Percentiles rank a stretch among this genome's conserved stretches.
phyloP scores from a whole-genome alignment of 2,113 vertebrate genomes.

The Aegotheles bennettii region DNA sequence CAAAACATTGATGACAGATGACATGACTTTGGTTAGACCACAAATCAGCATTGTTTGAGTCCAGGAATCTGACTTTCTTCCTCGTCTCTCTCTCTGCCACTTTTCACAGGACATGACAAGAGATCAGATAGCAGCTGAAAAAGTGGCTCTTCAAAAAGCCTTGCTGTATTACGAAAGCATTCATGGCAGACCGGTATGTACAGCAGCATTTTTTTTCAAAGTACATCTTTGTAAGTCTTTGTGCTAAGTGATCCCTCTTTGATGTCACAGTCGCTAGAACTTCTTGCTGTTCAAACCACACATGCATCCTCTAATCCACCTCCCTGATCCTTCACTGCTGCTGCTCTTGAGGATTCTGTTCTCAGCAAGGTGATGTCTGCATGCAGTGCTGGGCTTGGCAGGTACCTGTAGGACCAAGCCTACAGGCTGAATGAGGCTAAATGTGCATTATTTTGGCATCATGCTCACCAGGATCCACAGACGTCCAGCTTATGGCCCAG shows the following conservation, averaged over 20 bases:
- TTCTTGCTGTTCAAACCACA: not conserved
- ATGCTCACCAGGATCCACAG: not conserved
- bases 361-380: not conserved
- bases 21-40: not conserved
- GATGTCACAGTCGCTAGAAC: not conserved
- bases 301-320: not conserved
- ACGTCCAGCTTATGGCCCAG: not conserved
- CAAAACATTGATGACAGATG: not conserved
- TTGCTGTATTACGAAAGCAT: conserved; percentile 94
- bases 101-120: conserved; percentile 91
- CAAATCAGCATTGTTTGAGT: not conserved
- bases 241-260: not conserved
- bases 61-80: not conserved
- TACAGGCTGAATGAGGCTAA: not conserved
- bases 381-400: not conserved
- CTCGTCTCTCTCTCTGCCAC: not conserved
- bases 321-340: not conserved
- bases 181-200: conserved; percentile 90
- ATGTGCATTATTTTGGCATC: not conserved
- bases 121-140: conserved; percentile 91
- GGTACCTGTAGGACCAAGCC: not conserved
- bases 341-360: not conserved
- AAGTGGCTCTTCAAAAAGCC: conserved; percentile 91
- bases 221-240: not conserved
- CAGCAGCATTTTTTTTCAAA: not conserved